Conservation (phyloP, 2,888 invertebrate genomes). For the Atethmia centrago region DNA sequence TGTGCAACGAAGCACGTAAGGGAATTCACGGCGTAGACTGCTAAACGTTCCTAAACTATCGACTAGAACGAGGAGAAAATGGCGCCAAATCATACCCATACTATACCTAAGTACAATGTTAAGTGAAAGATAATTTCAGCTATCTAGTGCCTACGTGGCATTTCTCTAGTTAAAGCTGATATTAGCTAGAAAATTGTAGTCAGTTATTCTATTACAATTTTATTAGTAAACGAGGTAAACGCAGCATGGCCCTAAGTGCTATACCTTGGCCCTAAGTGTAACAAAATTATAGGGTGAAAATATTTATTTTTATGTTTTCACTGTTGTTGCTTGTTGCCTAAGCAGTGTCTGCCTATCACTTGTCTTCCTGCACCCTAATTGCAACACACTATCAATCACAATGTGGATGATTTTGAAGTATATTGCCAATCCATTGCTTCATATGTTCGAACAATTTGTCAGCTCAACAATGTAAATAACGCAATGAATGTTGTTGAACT, state of each 20-base stretch:
- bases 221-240: constrained; percentile 54
- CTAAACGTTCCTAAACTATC: constrained; percentile 77
- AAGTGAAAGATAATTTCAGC: constrained; percentile 67
- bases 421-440: too few species aligned
- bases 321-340: constrained; percentile 2
- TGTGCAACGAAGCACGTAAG: constrained; percentile 68
- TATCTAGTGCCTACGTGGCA: constrained; percentile 51
- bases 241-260: constrained; percentile 37
- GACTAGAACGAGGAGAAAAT: constrained; percentile 72
- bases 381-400: too few species aligned
- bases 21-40: constrained; percentile 67
- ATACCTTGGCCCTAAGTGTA: constrained; percentile 32
- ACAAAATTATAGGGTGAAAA: constrained; percentile 39
- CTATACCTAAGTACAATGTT: constrained; percentile 44
- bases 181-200: constrained; percentile 56
- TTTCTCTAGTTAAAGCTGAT: constrained; percentile 47
- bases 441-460: too few species aligned
- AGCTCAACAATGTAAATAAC: too few species aligned
- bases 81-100: constrained; percentile 59
- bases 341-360: background rate
- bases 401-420: too few species aligned
- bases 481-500: too few species aligned
- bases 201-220: constrained; percentile 57
- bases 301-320: background rate
- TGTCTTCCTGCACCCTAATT: too few species aligned